Evolutionary conservation across 2,888 invertebrate genomes (phyloP).

Genomic region (Diachrysia chrysitis): DNA sequence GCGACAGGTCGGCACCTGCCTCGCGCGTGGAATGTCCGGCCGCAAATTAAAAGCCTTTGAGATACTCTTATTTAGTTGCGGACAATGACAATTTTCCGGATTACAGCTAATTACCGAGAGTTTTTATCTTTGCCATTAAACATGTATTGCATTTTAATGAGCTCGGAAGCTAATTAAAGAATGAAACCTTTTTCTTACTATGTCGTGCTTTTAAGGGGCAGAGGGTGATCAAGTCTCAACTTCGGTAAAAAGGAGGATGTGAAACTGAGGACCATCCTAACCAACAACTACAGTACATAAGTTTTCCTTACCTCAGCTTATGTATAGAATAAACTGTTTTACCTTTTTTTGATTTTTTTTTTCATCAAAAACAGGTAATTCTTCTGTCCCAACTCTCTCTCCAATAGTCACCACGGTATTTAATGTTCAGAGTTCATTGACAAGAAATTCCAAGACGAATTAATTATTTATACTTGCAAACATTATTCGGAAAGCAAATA

Average conservation of each 20-base stretch:
- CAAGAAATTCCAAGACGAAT: conserved; percentile 29
- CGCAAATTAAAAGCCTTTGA: conserved; percentile 72
- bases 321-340: not conserved
- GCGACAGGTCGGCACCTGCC: conserved; percentile 85
- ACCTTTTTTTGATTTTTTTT: not conserved
- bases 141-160: conserved; percentile 56
- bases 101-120: conserved; percentile 59
- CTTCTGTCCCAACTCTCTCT: not conserved
- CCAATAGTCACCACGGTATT: not conserved
- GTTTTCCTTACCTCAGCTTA: not conserved
- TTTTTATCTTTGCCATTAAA: conserved; percentile 52
- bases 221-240: conserved; percentile 30
- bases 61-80: conserved; percentile 56
- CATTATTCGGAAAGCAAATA: conserved; percentile 34
- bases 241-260: conserved; percentile 22
- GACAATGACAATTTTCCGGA: conserved; percentile 70
- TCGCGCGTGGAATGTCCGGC: conserved; percentile 77
- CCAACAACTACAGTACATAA: not conserved
- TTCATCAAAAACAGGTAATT: not conserved
- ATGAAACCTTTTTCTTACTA: conserved; percentile 39
- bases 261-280: not conserved
- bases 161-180: conserved; percentile 46
- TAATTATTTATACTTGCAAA: conserved; percentile 37
- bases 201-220: conserved; percentile 27
- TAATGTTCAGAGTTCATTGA: conserved; percentile 28